These are phyloP conservation scores for Mycalesis mineus DNA, from an alignment of 2,888 invertebrate species.

Conservation along the genomic window DNA sequence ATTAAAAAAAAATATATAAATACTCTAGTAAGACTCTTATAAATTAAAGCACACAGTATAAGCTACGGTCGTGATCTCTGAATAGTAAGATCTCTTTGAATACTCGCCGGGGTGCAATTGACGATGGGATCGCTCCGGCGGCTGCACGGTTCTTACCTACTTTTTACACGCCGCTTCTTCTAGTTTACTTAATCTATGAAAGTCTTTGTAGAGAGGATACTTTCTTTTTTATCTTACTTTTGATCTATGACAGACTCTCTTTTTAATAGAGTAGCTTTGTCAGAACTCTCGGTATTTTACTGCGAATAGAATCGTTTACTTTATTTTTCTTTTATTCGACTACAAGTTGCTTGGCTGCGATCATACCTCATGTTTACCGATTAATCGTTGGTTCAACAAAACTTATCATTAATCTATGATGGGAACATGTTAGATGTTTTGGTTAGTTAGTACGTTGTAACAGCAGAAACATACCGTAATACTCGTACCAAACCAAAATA, in stretches of 20 bases:
- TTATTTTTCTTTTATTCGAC: too few relatives aligned
- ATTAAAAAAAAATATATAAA: too few relatives aligned
- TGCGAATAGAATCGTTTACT: too few relatives aligned
- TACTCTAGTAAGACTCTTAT: slow-evolving; percentile 17
- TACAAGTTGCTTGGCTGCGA: too few relatives aligned
- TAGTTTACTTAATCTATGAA: slow-evolving; percentile 44
- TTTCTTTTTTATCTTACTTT: background rate
- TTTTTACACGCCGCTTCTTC: slow-evolving; percentile 37
- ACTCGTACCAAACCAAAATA: too few relatives aligned
- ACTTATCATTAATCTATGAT: too few relatives aligned
- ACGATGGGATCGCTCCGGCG: slow-evolving; percentile 62
- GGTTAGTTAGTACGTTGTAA: too few relatives aligned
- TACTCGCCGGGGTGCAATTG: slow-evolving; percentile 69
- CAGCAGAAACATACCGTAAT: too few relatives aligned
- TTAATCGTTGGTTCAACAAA: too few relatives aligned
- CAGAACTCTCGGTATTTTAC: background rate
- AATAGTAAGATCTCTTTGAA: slow-evolving; percentile 70
- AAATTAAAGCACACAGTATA: slow-evolving; percentile 30
- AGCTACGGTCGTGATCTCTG: slow-evolving; percentile 61
- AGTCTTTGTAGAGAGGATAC: slow-evolving; percentile 24
- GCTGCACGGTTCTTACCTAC: slow-evolving; percentile 49
- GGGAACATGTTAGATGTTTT: too few relatives aligned
- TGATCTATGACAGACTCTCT: background rate
- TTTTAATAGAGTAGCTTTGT: slow-evolving; percentile 1
- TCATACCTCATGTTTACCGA: too few relatives aligned